These are phyloP conservation scores for Notothenia coriiceps DNA, from an alignment of 2,113 vertebrate species.

Conservation along the genomic window DNA sequence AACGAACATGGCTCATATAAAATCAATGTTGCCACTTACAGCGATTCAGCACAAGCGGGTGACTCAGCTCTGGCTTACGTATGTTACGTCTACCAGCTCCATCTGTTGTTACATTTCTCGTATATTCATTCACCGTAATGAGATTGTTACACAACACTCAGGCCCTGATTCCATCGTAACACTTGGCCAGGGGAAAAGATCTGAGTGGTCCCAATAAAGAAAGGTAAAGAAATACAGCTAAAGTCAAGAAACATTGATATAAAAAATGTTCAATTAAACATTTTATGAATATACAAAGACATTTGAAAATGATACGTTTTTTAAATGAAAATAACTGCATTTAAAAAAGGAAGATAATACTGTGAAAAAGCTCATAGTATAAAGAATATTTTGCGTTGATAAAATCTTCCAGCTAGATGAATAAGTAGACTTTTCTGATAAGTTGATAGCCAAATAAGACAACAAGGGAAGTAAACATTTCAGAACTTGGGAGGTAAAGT, in stretches of 20 bases:
- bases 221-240: neutral
- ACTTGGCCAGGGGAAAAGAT: neutral
- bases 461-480: neutral
- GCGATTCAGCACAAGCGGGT: neutral
- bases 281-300: neutral
- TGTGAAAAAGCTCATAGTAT: too few species aligned
- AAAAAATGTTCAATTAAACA: neutral
- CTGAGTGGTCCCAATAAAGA: neutral
- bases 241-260: neutral
- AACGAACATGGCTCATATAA: neutral
- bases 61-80: neutral
- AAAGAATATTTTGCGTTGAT: too few species aligned
- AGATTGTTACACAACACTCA: neutral
- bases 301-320: too few species aligned
- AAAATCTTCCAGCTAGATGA: neutral
- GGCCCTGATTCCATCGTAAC: neutral
- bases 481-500: neutral
- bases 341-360: too few species aligned
- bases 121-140: neutral
- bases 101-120: neutral
- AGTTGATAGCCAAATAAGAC: constrained; percentile 15
- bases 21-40: neutral
- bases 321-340: too few species aligned
- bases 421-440: constrained; percentile 4
- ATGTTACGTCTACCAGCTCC: neutral